A percentile compares a stretch with the other conserved stretches of the same genome.
phyloP scores from a whole-genome alignment of 2,797 vertebrate species.

The Gymnopithys bicolor region DNA sequence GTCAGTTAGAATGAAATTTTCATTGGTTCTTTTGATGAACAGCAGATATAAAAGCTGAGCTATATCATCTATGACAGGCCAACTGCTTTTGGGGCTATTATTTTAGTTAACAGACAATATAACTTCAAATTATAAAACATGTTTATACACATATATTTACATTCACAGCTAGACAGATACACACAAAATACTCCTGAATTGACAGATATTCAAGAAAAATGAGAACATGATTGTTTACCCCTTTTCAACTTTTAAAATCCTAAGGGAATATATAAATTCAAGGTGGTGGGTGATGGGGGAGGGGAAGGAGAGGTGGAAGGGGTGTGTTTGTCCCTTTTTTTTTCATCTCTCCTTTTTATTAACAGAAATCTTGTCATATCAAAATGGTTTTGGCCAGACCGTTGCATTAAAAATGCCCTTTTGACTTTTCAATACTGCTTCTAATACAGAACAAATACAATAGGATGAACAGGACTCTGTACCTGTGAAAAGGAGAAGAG shows the following conservation, averaged over 20 bases:
- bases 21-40: constrained; percentile 22
- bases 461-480: background rate
- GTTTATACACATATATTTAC: background rate
- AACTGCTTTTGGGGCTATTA: background rate
- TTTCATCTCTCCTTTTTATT: background rate
- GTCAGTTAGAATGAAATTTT: constrained; percentile 72
- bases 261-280: background rate
- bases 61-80: background rate
- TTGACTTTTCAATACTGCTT: background rate
- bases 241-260: background rate
- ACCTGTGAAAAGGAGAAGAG: background rate
- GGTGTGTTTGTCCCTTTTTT: background rate
- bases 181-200: background rate
- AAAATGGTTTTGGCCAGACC: background rate
- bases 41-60: constrained; percentile 39
- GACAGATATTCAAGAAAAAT: constrained; percentile 10
- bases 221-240: background rate
- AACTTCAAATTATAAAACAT: constrained; percentile 33
- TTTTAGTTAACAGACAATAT: constrained; percentile 51
- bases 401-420: background rate
- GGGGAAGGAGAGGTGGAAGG: background rate
- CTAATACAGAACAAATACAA: background rate
- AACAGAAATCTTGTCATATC: background rate
- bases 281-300: too few species aligned
- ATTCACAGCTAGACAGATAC: background rate